Base-by-base conservation (phyloP, 2,113 vertebrate genomes). In the Recurvirostra avosetta region DNA sequence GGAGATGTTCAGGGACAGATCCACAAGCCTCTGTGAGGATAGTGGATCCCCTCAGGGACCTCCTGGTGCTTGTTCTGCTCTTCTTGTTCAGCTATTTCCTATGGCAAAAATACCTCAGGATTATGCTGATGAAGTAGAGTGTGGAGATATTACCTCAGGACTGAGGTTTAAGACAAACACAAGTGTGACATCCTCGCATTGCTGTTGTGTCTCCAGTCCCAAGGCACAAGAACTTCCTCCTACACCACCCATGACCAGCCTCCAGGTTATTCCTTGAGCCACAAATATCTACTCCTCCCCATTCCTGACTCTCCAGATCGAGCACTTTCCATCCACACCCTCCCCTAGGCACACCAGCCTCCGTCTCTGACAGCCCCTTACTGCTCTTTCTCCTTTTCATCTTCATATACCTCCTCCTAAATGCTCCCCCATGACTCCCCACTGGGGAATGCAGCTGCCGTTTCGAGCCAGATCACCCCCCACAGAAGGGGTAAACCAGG, bases 391-490 rank as follows among this genome's bases (percentile, higher is more conserved):
- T 50, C 21, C n/a, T 43, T 89, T 66, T 41, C 52, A 50, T 49
- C 21, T 41, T 77, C 36, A 43, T 30, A 7, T 26, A 20, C 15
- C 32, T 91, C 32, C 8, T 63, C 36, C 30, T 62, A 55, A 67
- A 43, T 17, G 15, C 23, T 34, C 19, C 58, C 15, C 21, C 9
- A 5, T 59, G 23, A 19, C 55, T n/a, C 22, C 23, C 5, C 3
- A 1, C 9, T 19, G 20, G 53, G 41, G 10, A 56, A 50, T 27
- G 32, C 21, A 65, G 30, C 9, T 26, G 12, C 21, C 1, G 0
- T 41, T 77, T 77, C 3, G 1, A 70, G 41, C 25, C 36, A 17
- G 9, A 26, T 30, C 12, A 50, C 11, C 21, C 45, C 11, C 5
- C 6, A 3, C 15, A 36, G 43, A 55, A 73, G 13, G 9, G 21